Conservation (phyloP, 2,888 invertebrate genomes). For the Ochropleura plecta region DNA sequence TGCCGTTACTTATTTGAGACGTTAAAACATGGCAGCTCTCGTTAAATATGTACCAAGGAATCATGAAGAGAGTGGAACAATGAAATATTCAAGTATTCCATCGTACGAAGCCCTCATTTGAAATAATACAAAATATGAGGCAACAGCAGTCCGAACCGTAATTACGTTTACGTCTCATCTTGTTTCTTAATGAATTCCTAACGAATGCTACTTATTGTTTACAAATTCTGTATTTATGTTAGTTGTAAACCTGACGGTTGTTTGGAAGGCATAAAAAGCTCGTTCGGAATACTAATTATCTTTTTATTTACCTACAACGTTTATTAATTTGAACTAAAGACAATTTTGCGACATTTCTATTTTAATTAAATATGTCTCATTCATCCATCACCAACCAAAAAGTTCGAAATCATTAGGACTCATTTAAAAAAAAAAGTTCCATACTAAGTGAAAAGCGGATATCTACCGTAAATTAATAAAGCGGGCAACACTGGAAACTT, state of each 20-base stretch:
- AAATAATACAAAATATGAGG: conserved; percentile 59
- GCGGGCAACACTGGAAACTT: conserved; percentile 54
- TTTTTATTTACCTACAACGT: conserved; percentile 22
- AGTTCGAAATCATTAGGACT: conserved; percentile 23
- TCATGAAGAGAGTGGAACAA: conserved; percentile 72
- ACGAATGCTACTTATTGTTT: conserved; percentile 58
- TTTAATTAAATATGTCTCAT: not conserved
- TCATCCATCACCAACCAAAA: conserved; percentile 18
- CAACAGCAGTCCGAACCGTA: conserved; percentile 51
- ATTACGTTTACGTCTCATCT: conserved; percentile 61
- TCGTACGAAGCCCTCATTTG: conserved; percentile 46
- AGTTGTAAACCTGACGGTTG: conserved; percentile 21
- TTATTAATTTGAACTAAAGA: not conserved
- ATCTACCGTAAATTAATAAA: conserved; percentile 61
- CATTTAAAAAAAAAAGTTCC: conserved; percentile 38
- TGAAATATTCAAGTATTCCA: conserved; percentile 74
- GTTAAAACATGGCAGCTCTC: conserved; percentile 67
- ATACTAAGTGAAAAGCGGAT: conserved; percentile 58
- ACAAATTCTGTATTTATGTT: conserved; percentile 38
- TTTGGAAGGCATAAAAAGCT: conserved; percentile 17
- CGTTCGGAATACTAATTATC: conserved; percentile 38
- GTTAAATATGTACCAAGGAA: conserved; percentile 78
- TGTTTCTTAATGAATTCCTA: conserved; percentile 61
- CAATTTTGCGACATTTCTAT: not conserved
- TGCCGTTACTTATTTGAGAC: conserved; percentile 41